Base-by-base conservation (phyloP, 2,797 vertebrate genomes). In the Rhinogobio ventralis region DNA sequence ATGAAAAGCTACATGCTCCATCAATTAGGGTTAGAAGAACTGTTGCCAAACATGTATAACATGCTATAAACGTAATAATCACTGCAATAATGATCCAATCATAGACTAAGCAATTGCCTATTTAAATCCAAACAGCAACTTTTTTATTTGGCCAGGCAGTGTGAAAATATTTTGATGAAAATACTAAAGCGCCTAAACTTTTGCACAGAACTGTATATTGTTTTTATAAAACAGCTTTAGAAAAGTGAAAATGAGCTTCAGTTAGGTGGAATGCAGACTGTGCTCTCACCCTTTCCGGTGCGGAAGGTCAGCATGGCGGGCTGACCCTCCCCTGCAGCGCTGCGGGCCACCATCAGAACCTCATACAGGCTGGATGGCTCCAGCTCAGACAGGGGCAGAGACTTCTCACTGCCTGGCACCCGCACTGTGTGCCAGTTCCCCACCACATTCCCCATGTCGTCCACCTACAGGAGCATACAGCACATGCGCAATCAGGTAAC, bases 221-320 rank as follows among this genome's bases (percentile, higher is more conserved):
- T 45, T 10, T 10, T 45, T 10, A 45, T 45, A 10, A 53, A 33
- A 30, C 8, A 51, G 25, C 45, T 46, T 46, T 20, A n/a, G n/a
- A 72, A 73, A 17, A 73, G 51, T 57, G 51, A 76, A 53, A 76
- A 76, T 57, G 7, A 28, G 45, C 45, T 73, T 51, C 45, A 73
- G n/a, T 25, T 73, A n/a, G n/a, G 14, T 19, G 45, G 17, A 74
- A 30, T 5, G 23, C 53, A 25, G 11, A 60, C 10, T 45, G 20
- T 33, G 66, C 28, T 30, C 95, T 92, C 74, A 98, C 98, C 98
- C 92, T 97, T 99, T 93, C 97, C 97, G 0, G 98, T 99, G 82
- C 98, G 96, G 89, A 99, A 99, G 0, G 98, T 99, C 77, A 99
- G 96, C 98, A 99, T 99, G 86, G 98, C 98, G 0, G 97, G 97